Percentiles rank a stretch among this genome's conserved stretches.
These are phyloP conservation scores for Drosophila gunungcola DNA, from an alignment of 1,140 invertebrate species.

Conservation along the genomic window DNA sequence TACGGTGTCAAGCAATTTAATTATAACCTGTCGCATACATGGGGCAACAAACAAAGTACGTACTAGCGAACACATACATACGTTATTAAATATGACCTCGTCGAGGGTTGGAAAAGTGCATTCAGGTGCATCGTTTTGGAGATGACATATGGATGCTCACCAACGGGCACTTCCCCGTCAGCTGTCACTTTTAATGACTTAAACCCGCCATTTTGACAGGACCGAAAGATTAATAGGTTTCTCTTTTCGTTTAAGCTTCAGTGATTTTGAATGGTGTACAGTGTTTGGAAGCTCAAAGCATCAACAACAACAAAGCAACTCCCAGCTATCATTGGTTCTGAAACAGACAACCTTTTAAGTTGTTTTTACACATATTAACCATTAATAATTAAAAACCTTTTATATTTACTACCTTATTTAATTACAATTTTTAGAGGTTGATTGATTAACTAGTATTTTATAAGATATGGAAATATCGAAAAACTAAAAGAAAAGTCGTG, in stretches of 20 bases:
- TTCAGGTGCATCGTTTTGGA: slow-evolving; percentile 20
- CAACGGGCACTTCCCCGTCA: slow-evolving; percentile 9
- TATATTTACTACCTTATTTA: too few relatives aligned
- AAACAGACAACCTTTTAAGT: background rate
- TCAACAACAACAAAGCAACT: background rate
- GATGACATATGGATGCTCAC: slow-evolving; percentile 24
- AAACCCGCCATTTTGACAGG: slow-evolving; percentile 26
- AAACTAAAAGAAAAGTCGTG: too few relatives aligned
- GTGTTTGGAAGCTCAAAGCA: background rate
- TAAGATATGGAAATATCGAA: too few relatives aligned
- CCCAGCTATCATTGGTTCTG: background rate
- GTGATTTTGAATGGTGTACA: background rate
- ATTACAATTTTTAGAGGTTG: too few relatives aligned
- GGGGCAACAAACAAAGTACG: slow-evolving; percentile 14
- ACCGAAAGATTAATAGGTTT: slow-evolving; percentile 16
- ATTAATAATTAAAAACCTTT: background rate
- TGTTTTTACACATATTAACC: background rate
- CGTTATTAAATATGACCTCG: slow-evolving; percentile 16
- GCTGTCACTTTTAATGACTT: slow-evolving; percentile 41
- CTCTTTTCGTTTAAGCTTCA: slow-evolving; percentile 6
- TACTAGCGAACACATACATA: background rate
- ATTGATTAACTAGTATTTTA: too few relatives aligned
- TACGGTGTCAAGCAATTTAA: slow-evolving; percentile 67
- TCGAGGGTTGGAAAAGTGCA: slow-evolving; percentile 32
- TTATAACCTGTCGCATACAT: slow-evolving; percentile 57